Conservation (phyloP, 2,113 vertebrate species). For the Papio anubis region DNA sequence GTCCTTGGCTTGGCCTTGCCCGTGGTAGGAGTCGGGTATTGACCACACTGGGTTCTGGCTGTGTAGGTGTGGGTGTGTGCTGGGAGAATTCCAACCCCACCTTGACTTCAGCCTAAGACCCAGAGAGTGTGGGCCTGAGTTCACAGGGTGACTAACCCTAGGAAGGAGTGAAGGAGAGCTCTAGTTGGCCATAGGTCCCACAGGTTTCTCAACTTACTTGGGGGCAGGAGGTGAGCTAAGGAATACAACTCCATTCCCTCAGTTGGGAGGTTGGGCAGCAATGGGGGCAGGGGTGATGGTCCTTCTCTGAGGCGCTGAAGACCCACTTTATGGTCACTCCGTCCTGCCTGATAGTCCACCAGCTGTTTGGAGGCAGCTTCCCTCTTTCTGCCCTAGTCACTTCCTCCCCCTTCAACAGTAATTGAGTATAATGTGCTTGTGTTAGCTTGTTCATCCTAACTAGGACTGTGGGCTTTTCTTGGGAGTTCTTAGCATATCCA, state of each 20-base stretch:
- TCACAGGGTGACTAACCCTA: not conserved
- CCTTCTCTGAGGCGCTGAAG: not conserved
- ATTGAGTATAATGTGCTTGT: not conserved
- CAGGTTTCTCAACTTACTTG: not conserved
- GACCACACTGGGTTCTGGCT: not conserved
- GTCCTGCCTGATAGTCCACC: not conserved
- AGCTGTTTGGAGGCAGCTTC: not conserved
- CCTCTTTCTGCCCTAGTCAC: not conserved
- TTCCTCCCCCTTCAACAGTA: not conserved
- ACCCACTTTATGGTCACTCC: not conserved
- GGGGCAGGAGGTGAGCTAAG: not conserved
- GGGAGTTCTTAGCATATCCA: not conserved
- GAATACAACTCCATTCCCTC: not conserved
- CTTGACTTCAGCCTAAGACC: not conserved
- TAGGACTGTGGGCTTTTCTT: constrained; percentile 28
- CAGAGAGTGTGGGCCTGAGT: not conserved
- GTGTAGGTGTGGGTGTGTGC: not conserved
- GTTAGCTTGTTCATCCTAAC: not conserved
- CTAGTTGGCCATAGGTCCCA: not conserved
- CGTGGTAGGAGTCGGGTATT: not conserved
- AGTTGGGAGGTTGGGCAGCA: not conserved
- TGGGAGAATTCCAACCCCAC: not conserved
- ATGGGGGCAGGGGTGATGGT: accelerated
- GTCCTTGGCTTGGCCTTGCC: constrained; percentile 6
- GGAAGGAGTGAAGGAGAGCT: not conserved